Evolutionary conservation across 2,797 vertebrate species (phyloP).

Genomic region (Lophius americanus): DNA sequence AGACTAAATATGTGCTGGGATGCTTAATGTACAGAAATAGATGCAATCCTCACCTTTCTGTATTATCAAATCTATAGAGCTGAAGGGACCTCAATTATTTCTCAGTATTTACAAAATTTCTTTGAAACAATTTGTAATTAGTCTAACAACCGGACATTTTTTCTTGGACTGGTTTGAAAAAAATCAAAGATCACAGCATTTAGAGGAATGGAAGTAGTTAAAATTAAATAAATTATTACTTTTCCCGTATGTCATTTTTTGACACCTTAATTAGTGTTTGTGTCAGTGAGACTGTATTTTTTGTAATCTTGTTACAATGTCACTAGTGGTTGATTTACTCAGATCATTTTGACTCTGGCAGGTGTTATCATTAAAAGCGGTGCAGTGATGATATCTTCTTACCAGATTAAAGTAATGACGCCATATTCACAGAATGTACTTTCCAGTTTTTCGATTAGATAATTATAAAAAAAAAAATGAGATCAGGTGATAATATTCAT

Average conservation of each 20-base stretch:
- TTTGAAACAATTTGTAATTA: constrained; percentile 19
- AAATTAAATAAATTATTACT: neutral
- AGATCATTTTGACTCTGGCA: constrained; percentile 29
- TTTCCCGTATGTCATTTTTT: neutral
- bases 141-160: constrained; percentile 13
- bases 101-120: constrained; percentile 27
- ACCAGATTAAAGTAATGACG: neutral
- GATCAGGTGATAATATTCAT: neutral
- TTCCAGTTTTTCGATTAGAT: neutral
- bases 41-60: constrained; percentile 11
- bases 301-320: constrained; percentile 22
- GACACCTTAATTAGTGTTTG: neutral
- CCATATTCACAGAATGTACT: neutral
- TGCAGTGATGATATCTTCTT: neutral
- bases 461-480: neutral
- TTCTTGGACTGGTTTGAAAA: no score
- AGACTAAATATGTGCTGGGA: neutral
- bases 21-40: constrained; percentile 18
- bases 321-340: constrained; percentile 18
- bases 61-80: neutral
- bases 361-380: neutral
- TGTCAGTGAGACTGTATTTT: neutral
- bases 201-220: no score
- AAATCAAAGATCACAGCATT: neutral
- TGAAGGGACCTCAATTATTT: constrained; percentile 16